Base-by-base conservation (phyloP, 2,113 vertebrate species). In the Leptobrachium leishanense region DNA sequence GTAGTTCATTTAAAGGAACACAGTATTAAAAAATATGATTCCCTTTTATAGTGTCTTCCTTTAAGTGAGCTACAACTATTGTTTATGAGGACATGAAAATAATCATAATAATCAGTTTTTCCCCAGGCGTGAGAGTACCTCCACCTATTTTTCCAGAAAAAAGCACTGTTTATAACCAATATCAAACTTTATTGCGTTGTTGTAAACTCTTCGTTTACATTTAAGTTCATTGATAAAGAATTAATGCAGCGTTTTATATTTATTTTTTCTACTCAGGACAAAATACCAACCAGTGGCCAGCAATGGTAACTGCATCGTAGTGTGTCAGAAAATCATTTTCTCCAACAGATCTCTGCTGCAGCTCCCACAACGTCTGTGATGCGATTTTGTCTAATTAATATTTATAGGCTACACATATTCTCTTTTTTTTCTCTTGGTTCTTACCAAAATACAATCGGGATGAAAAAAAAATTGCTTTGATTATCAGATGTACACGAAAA, bases 211-310 rank as follows among this genome's bases (percentile, higher is more conserved):
- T 31, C 39, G 5, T 2, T 41, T 68, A 44, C 66, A 15, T 9
- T 43, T 50, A 9, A 73, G 44, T 67, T 68, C 71, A 80, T 78
- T 78, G 76, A 78, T 72, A 78, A 71, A 70, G 70, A 68, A 67
- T 68, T 57, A 6, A 43, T 65, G 39, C 41, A 43, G 31, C 20
- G n/a, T 9, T 53, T 12, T 9, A 20, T 72, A 31, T 31, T 31
- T 31, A 31, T 31, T 31, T 31, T 67, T 80, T 62, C 70, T 68
- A 74, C 20, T 20, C 54, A 59, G 64, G 50, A 39, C 46, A 57
- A 74, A 59, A 65, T 42, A 64, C 77, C 70, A 80, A 74, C 77
- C 43, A 74, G 77, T 80, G 77, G 77, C 41, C 2, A 15, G 5
- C 2, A 40, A 20, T 5, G 1, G n/a, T 50, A 2, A 20, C 43